Conservation (phyloP, 2,888 invertebrate genomes). For the Andricus quercusramuli region DNA sequence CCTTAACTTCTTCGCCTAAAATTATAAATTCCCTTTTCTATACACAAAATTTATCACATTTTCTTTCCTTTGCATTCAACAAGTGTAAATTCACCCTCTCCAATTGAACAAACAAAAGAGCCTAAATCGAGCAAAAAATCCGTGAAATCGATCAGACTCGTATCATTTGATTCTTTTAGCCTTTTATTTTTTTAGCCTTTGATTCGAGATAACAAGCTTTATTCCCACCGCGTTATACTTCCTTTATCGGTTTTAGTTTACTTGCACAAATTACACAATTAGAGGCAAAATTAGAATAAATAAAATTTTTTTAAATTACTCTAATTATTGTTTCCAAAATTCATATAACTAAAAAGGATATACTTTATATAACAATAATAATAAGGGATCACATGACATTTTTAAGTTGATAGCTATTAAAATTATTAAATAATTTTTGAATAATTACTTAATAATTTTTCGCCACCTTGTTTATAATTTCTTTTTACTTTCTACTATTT, state of each 20-base stretch:
- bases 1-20: neutral
- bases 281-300: neutral
- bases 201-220: neutral
- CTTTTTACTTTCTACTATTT: neutral
- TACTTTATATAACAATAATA: no score
- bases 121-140: neutral
- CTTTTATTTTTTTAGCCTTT: neutral
- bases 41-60: neutral
- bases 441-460: neutral
- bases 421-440: neutral
- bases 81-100: neutral
- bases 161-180: no score
- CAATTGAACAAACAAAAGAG: neutral
- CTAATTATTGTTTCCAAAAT: no score
- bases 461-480: neutral
- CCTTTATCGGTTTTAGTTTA: neutral
- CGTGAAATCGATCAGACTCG: neutral
- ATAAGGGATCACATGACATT: neutral
- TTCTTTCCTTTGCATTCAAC: neutral
- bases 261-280: neutral
- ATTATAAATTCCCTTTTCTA: neutral
- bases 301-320: neutral
- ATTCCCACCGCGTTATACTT: neutral
- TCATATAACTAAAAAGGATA: no score
- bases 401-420: constrained; percentile 8